These are phyloP conservation scores for Lasiurus cinereus DNA, from an alignment of 2,113 vertebrate species.

Conservation along the genomic window DNA sequence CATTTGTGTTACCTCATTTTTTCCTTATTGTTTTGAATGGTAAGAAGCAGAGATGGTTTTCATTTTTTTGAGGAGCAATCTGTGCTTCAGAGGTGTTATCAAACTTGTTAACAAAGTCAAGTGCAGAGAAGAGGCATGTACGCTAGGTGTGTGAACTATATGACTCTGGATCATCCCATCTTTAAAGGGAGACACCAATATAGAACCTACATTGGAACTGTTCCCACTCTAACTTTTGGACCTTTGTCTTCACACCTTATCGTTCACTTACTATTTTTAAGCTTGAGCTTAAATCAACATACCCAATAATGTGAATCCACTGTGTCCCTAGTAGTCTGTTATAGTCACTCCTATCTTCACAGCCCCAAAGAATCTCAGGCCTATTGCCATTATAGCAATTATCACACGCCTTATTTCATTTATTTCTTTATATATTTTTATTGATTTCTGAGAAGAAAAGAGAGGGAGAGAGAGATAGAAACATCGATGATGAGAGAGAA, in stretches of 20 bases:
- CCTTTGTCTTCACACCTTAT: neutral
- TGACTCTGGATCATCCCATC: neutral
- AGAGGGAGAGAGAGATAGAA: no score
- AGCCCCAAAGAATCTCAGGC: neutral
- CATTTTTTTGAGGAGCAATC: neutral
- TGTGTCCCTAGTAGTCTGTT: no score
- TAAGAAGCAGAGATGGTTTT: neutral
- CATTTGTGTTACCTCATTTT: neutral
- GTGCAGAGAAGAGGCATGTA: neutral
- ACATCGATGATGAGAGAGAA: no score
- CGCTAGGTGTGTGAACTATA: neutral
- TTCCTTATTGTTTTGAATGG: neutral
- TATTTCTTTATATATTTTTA: neutral
- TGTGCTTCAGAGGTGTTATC: neutral
- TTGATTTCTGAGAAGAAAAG: no score
- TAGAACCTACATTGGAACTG: neutral
- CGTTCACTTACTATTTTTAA: neutral
- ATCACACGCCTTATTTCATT: neutral
- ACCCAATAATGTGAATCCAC: neutral
- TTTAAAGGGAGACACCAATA: neutral
- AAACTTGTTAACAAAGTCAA: neutral
- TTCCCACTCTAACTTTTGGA: neutral
- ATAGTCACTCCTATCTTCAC: neutral
- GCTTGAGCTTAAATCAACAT: neutral
- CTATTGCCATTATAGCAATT: neutral